phyloP scores from a whole-genome alignment of 2,113 vertebrate genomes.

The Centropus unirufus region DNA sequence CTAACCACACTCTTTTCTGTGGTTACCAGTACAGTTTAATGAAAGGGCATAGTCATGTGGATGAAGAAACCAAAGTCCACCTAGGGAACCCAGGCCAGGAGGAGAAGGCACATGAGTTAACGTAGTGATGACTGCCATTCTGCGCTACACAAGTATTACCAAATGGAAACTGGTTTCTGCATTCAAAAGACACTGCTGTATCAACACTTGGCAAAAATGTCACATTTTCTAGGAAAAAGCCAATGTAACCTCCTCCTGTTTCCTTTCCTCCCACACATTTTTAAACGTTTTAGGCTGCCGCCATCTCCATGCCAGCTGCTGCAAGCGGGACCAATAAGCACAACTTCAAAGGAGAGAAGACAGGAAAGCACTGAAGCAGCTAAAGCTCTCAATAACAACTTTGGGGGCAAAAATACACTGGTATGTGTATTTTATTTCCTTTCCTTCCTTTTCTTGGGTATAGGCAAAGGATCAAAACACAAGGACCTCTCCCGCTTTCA shows the following conservation, averaged over 20 bases:
- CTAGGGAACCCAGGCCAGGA: background rate
- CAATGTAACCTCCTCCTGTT: background rate
- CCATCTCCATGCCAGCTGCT: background rate
- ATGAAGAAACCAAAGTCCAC: background rate
- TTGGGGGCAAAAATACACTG: background rate
- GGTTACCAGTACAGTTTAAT: background rate
- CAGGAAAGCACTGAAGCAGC: background rate
- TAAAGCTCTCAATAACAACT: background rate
- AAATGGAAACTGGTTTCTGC: background rate
- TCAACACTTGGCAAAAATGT: background rate
- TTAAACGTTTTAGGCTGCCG: background rate
- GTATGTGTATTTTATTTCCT: background rate
- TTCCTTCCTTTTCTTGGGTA: background rate
- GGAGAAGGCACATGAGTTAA: fast-evolving
- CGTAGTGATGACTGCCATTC: background rate
- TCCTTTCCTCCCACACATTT: fast-evolving
- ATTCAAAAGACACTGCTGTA: background rate
- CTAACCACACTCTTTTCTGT: background rate
- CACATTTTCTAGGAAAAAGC: background rate
- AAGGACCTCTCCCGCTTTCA: background rate
- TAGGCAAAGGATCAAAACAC: background rate
- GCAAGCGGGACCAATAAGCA: background rate
- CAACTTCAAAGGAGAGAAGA: background rate
- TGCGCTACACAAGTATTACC: background rate
- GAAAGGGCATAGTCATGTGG: background rate